These are phyloP conservation scores for Drosophila novamexicana DNA, from an alignment of 1,140 invertebrate species.

Conservation along the genomic window DNA sequence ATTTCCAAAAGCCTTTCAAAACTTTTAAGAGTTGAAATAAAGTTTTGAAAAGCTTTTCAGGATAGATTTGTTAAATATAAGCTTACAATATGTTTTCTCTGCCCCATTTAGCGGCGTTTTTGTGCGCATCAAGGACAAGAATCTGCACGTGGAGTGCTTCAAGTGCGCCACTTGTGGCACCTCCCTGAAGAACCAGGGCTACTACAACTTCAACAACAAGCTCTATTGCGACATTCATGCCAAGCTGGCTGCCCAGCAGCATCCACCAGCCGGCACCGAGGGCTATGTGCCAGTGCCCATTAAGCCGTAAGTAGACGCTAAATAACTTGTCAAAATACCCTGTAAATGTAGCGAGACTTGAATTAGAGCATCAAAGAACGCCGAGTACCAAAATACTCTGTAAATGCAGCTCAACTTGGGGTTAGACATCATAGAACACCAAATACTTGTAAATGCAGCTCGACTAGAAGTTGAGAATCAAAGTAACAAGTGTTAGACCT, in stretches of 20 bases:
- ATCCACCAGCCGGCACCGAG: slow-evolving; percentile 89
- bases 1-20: not conserved
- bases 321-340: slow-evolving; percentile 22
- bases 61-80: not conserved
- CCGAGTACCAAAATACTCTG: slow-evolving; percentile 18
- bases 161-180: slow-evolving; percentile 97
- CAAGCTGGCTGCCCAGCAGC: slow-evolving; percentile 93
- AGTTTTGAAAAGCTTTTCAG: not conserved
- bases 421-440: not conserved
- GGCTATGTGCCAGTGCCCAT: slow-evolving; percentile 91
- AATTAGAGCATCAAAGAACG: not conserved
- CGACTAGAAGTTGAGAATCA: no score
- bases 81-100: no score
- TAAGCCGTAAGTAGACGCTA: slow-evolving; percentile 89
- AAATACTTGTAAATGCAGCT: not conserved
- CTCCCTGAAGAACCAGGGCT: slow-evolving; percentile 97
- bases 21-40: no score
- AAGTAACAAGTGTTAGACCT: no score
- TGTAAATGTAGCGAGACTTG: not conserved
- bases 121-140: slow-evolving; percentile 97
- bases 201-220: slow-evolving; percentile 98
- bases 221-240: slow-evolving; percentile 98
- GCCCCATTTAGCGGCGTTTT: slow-evolving; percentile 92
- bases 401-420: no score
- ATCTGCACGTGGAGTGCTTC: slow-evolving; percentile 98